These are phyloP conservation scores for Ceuthmochares aereus DNA, from an alignment of 2,113 vertebrate species.

Conservation along the genomic window DNA sequence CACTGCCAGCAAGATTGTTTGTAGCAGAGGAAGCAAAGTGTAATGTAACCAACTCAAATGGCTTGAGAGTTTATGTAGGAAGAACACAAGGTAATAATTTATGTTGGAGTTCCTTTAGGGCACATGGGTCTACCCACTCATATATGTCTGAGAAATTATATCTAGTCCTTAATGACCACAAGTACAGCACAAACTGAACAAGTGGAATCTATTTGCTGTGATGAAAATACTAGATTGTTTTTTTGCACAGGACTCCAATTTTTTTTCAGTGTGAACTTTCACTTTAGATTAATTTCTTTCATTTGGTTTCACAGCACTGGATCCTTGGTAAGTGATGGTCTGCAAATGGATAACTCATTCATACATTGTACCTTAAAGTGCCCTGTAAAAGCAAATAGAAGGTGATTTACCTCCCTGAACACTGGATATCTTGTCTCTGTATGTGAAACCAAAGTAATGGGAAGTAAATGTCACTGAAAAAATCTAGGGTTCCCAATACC, in stretches of 20 bases:
- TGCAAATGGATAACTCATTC: not conserved
- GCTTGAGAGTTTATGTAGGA: not conserved
- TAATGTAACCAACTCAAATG: not conserved
- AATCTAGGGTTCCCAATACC: not conserved
- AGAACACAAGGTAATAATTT: not conserved
- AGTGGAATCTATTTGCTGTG: not conserved
- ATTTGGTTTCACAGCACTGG: not conserved
- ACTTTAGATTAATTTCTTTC: not conserved
- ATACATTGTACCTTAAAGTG: not conserved
- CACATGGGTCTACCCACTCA: not conserved
- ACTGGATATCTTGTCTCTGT: not conserved
- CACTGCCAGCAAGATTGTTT: slow-evolving; percentile 18
- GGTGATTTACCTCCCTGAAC: not conserved
- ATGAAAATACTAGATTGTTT: not conserved
- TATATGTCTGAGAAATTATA: not conserved
- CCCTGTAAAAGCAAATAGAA: not conserved
- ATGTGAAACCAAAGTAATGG: not conserved
- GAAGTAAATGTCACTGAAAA: not conserved
- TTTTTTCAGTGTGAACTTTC: not conserved
- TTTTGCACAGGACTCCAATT: not conserved
- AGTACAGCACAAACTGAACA: not conserved
- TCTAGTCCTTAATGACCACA: not conserved
- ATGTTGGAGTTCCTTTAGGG: not conserved
- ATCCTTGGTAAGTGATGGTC: not conserved
- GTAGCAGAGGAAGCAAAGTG: not conserved